Conservation (phyloP, 2,888 invertebrate genomes). For the Volucella bombylans region DNA sequence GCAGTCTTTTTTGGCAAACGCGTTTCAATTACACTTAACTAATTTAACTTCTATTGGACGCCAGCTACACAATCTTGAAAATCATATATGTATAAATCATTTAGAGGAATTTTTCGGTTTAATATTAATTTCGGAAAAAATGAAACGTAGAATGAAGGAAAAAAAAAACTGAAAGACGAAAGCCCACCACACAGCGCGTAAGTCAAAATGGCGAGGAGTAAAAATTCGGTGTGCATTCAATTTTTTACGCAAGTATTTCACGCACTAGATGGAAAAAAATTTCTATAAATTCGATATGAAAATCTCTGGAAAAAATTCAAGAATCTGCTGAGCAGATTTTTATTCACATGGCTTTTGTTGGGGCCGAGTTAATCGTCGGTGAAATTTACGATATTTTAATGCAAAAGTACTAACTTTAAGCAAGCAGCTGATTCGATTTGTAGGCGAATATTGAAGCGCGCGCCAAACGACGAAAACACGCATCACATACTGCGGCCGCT, state of each 20-base stretch:
- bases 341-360: slow-evolving; percentile 43
- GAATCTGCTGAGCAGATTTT: slow-evolving; percentile 45
- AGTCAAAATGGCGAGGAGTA: slow-evolving; percentile 73
- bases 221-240: slow-evolving; percentile 55
- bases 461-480: slow-evolving; percentile 74
- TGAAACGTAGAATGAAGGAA: slow-evolving; percentile 26
- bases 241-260: slow-evolving; percentile 57
- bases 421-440: slow-evolving; percentile 74
- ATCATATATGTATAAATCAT: slow-evolving; percentile 47
- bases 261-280: slow-evolving; percentile 46
- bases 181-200: slow-evolving; percentile 72
- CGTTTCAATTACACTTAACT: slow-evolving; percentile 18
- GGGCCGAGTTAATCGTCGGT: slow-evolving; percentile 48
- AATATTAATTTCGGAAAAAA: slow-evolving; percentile 51
- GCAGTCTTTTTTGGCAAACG: slow-evolving; percentile 21
- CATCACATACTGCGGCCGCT: slow-evolving; percentile 66
- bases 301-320: slow-evolving; percentile 65
- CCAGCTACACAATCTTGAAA: slow-evolving; percentile 34
- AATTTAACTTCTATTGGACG: slow-evolving; percentile 37
- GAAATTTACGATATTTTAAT: slow-evolving; percentile 71
- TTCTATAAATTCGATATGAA: slow-evolving; percentile 52
- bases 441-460: slow-evolving; percentile 71
- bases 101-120: slow-evolving; percentile 29
- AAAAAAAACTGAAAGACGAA: slow-evolving; percentile 51
- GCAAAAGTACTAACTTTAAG: slow-evolving; percentile 69